phyloP scores from a whole-genome alignment of 2,797 vertebrate genomes.

The Myripristis jacobus region DNA sequence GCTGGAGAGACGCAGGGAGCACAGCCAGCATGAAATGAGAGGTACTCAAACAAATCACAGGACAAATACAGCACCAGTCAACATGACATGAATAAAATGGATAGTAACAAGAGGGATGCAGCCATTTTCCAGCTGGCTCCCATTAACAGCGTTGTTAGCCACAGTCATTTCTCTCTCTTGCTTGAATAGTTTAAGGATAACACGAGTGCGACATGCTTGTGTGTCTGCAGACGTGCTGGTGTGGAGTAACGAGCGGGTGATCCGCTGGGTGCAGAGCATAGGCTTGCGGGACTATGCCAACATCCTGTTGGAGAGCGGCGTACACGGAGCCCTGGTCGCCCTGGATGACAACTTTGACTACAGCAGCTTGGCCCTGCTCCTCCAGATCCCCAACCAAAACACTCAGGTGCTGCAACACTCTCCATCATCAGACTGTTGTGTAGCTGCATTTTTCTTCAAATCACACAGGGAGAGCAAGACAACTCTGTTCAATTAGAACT shows the following conservation, averaged over 20 bases:
- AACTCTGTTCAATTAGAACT: too few relatives aligned
- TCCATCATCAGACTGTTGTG: neutral
- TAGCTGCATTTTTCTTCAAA: neutral
- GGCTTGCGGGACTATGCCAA: constrained; percentile 97
- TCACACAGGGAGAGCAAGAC: neutral
- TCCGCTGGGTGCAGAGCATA: constrained; percentile 98
- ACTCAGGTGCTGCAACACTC: constrained; percentile 87
- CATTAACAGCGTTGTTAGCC: neutral
- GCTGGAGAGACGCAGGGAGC: constrained; percentile 94
- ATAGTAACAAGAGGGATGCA: too few relatives aligned
- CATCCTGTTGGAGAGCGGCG: constrained; percentile 95
- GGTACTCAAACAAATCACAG: constrained; percentile 77
- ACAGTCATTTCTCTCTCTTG: neutral
- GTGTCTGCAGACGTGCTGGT: constrained; percentile 90
- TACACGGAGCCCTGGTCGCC: constrained; percentile 96
- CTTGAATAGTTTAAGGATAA: neutral
- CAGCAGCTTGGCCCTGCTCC: constrained; percentile 94
- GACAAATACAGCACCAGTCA: neutral
- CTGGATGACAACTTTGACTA: constrained; percentile 98
- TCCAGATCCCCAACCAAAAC: constrained; percentile 98
- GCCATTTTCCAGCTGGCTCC: neutral
- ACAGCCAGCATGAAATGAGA: constrained; percentile 98
- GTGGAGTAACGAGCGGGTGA: constrained; percentile 97
- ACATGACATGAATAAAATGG: too few relatives aligned
- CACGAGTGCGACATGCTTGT: neutral